phyloP scores from a whole-genome alignment of 1,140 invertebrate species.

The Sweltsa coloradensis region DNA sequence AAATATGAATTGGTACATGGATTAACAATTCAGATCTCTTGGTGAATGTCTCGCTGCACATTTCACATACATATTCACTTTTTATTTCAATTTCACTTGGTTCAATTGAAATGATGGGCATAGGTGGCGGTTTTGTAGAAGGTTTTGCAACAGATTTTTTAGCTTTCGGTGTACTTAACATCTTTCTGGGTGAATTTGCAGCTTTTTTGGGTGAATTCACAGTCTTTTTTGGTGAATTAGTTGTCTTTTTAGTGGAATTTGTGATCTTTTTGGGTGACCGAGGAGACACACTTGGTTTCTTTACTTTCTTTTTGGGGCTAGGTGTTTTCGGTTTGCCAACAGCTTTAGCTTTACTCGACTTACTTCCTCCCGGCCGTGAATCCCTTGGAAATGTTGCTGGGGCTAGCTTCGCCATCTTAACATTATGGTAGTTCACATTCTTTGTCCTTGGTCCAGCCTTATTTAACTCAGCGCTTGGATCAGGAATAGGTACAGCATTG shows the following conservation, averaged over 20 bases:
- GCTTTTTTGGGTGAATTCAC: too few relatives aligned
- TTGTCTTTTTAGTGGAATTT: slow-evolving; percentile 8
- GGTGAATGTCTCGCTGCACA: slow-evolving; percentile 62
- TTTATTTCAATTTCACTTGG: slow-evolving; percentile 12
- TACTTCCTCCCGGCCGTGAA: not conserved
- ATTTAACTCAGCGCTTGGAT: slow-evolving; percentile 29
- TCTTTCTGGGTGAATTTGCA: too few relatives aligned
- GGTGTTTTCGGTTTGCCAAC: not conserved
- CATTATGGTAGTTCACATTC: slow-evolving; percentile 44
- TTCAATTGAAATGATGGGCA: slow-evolving; percentile 23
- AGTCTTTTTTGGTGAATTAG: slow-evolving; percentile 8
- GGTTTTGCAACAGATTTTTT: too few relatives aligned
- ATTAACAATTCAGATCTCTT: slow-evolving; percentile 55
- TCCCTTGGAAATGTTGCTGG: slow-evolving; percentile 31
- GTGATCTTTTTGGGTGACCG: not conserved
- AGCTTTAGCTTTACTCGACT: slow-evolving; percentile 14
- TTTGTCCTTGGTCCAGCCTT: slow-evolving; percentile 44
- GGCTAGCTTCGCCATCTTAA: slow-evolving; percentile 33
- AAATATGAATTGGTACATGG: slow-evolving; percentile 71
- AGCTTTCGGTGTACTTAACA: too few relatives aligned
- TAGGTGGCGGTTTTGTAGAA: too few relatives aligned
- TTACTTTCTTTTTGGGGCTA: slow-evolving; percentile 7
- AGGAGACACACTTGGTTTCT: not conserved
- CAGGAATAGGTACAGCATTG: slow-evolving; percentile 10
- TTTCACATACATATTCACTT: slow-evolving; percentile 46